Percentiles rank a stretch among this genome's conserved stretches.
phyloP scores from a whole-genome alignment of 2,113 vertebrate genomes.

The Castor canadensis region DNA sequence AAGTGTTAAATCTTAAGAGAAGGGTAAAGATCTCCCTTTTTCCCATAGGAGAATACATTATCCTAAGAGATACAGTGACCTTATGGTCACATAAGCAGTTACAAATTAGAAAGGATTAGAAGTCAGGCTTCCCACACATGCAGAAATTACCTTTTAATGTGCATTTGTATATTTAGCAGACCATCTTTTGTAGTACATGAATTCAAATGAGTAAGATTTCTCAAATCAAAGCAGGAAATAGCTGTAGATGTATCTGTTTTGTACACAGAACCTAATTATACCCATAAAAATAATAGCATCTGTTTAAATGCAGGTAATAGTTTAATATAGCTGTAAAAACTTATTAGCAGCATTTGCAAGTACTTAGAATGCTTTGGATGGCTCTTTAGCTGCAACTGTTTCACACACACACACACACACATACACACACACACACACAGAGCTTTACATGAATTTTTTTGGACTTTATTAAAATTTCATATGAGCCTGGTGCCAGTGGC shows the following conservation, averaged over 20 bases:
- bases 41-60: neutral
- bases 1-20: neutral
- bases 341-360: slow-evolving; percentile 56
- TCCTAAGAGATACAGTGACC: neutral
- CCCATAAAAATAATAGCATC: slow-evolving; percentile 68
- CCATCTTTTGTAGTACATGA: neutral
- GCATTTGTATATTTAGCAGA: neutral
- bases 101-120: neutral
- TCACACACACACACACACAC: neutral
- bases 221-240: slow-evolving; percentile 31
- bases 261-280: slow-evolving; percentile 62
- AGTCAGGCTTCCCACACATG: neutral
- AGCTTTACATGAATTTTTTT: neutral
- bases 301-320: slow-evolving; percentile 62
- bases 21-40: neutral
- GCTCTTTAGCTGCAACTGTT: neutral
- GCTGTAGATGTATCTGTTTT: slow-evolving; percentile 17
- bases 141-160: neutral
- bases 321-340: slow-evolving; percentile 62
- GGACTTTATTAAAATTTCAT: neutral
- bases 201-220: neutral
- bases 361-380: neutral
- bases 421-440: neutral
- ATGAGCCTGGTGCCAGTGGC: no score
- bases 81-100: neutral